phyloP scores from a whole-genome alignment of 2,888 invertebrate species.

The Sicus ferrugineus region DNA sequence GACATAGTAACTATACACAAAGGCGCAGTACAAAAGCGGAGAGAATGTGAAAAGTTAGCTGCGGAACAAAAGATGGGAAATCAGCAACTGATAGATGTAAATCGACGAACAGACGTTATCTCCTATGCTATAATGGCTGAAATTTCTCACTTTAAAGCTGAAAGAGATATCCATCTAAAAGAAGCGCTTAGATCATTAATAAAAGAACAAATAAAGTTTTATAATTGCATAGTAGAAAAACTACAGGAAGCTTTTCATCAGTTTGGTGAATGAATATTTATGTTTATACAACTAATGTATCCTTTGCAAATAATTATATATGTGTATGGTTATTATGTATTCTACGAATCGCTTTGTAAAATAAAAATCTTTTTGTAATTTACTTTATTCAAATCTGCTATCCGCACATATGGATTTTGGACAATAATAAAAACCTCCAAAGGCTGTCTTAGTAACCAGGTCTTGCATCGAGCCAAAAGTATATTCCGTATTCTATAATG shows the following conservation, averaged over 20 bases:
- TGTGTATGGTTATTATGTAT: neutral
- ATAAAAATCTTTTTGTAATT: too few species aligned
- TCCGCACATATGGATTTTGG: too few species aligned
- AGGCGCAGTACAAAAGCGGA: constrained; percentile 86
- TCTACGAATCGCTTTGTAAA: neutral
- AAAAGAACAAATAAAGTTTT: constrained; percentile 89
- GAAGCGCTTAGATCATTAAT: constrained; percentile 86
- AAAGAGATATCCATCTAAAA: constrained; percentile 85
- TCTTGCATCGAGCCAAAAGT: too few species aligned
- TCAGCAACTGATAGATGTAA: constrained; percentile 80
- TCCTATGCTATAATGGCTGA: constrained; percentile 94
- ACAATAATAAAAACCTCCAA: too few species aligned
- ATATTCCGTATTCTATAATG: too few species aligned
- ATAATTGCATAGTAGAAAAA: constrained; percentile 82
- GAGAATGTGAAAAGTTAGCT: constrained; percentile 83
- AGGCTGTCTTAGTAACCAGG: too few species aligned
- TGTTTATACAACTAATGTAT: neutral
- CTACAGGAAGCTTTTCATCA: constrained; percentile 70
- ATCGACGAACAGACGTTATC: constrained; percentile 86
- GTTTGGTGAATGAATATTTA: constrained; percentile 53
- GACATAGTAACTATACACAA: constrained; percentile 90
- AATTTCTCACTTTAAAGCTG: constrained; percentile 89
- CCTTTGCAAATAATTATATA: neutral
- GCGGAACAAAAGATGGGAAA: constrained; percentile 85
- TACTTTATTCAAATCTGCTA: too few species aligned